Evolutionary conservation across 2,797 vertebrate species (phyloP).

Genomic region (Nyctalus aviator): DNA sequence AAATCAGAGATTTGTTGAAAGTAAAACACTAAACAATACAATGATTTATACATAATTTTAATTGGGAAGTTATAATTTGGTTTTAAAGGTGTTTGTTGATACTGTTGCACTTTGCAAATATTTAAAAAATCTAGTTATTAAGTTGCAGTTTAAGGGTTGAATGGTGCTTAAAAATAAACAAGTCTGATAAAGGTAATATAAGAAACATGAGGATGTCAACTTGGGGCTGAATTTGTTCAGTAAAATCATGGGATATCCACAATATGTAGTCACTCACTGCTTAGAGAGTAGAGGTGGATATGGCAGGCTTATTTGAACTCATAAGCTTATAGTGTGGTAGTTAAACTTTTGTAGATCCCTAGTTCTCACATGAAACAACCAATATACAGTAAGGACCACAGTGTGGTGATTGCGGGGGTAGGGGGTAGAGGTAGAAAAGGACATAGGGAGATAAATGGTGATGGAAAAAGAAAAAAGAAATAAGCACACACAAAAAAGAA

Average conservation of each 20-base stretch:
- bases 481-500: no score
- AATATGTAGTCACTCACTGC: not conserved
- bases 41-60: constrained; percentile 29
- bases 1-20: constrained; percentile 18
- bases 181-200: not conserved
- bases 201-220: not conserved
- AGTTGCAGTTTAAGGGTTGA: constrained; percentile 12
- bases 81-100: constrained; percentile 31
- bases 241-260: not conserved
- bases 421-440: no score
- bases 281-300: not conserved
- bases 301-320: not conserved
- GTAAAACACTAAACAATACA: constrained; percentile 4
- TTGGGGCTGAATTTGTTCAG: not conserved
- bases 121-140: constrained; percentile 6
- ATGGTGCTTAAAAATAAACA: constrained; percentile 19
- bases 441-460: no score
- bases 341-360: not conserved
- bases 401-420: no score
- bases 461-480: no score
- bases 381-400: not conserved
- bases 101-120: constrained; percentile 1
- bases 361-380: not conserved
- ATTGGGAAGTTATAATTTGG: not conserved
- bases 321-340: not conserved